phyloP scores from a whole-genome alignment of 2,888 invertebrate species.

The Hypselothyrea guttata region DNA sequence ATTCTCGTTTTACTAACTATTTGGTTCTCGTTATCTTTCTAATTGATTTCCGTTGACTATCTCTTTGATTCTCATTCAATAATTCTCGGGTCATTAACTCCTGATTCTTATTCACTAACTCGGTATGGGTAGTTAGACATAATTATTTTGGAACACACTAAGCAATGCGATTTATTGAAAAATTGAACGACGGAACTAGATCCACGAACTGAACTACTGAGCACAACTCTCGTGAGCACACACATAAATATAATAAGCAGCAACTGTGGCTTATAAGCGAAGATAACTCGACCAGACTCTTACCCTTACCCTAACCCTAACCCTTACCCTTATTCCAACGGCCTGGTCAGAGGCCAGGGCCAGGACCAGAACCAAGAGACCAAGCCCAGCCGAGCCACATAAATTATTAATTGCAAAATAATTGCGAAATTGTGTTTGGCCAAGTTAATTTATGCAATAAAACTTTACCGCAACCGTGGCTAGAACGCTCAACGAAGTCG shows the following conservation, averaged over 20 bases:
- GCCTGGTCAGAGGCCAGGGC: background rate
- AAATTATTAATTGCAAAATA: slow-evolving; percentile 78
- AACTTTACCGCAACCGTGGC: slow-evolving; percentile 52
- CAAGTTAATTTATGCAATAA: slow-evolving; percentile 76
- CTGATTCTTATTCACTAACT: too few relatives aligned
- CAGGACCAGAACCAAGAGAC: background rate
- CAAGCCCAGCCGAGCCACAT: slow-evolving; percentile 44
- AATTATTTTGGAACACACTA: too few relatives aligned
- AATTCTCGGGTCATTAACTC: too few relatives aligned
- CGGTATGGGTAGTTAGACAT: too few relatives aligned
- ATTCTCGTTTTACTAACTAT: too few relatives aligned
- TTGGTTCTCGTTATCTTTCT: too few relatives aligned
- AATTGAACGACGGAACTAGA: too few relatives aligned
- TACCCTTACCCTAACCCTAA: background rate
- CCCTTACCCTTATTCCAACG: background rate
- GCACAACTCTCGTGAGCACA: too few relatives aligned
- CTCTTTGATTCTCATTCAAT: too few relatives aligned
- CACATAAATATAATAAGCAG: slow-evolving; percentile 27
- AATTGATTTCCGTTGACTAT: too few relatives aligned
- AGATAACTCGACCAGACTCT: slow-evolving; percentile 23
- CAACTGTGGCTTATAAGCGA: slow-evolving; percentile 30
- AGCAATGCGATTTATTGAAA: too few relatives aligned
- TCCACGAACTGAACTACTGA: too few relatives aligned
- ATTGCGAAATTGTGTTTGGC: slow-evolving; percentile 76
- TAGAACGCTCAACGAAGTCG: slow-evolving; percentile 20